Evolutionary conservation across 2,113 vertebrate species (phyloP).

Genomic region (Calyptommatus sinebrachiatus): DNA sequence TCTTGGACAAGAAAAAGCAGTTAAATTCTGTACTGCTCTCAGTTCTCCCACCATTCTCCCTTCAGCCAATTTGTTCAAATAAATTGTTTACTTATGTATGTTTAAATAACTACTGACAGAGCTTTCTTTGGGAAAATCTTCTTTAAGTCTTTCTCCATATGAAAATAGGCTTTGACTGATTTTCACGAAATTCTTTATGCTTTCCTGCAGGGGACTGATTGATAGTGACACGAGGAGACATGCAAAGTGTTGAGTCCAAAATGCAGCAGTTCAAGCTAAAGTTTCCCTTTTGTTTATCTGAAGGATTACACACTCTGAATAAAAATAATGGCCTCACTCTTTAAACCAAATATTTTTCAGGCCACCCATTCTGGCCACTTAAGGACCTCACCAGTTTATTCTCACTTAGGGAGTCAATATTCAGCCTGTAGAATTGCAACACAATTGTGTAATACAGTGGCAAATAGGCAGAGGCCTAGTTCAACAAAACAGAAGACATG

Average conservation of each 20-base stretch:
- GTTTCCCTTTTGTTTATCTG: slow-evolving; percentile 31
- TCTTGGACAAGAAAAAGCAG: slow-evolving; percentile 29
- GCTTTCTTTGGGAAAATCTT: slow-evolving; percentile 24
- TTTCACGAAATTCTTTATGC: slow-evolving; percentile 14
- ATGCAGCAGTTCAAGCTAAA: slow-evolving; percentile 16
- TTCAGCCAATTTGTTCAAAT: slow-evolving; percentile 33
- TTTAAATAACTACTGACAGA: slow-evolving; percentile 37
- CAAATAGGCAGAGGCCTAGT: neutral
- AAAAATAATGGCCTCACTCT: slow-evolving; percentile 23
- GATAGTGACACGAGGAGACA: slow-evolving; percentile 4
- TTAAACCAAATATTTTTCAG: slow-evolving; percentile 38
- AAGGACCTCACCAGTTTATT: slow-evolving; percentile 26
- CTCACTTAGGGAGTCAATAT: slow-evolving; percentile 24
- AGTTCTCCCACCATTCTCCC: too few relatives aligned
- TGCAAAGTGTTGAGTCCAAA: neutral
- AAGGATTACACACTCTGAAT: slow-evolving; percentile 30
- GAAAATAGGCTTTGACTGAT: slow-evolving; percentile 18
- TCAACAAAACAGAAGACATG: neutral
- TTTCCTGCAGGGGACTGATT: slow-evolving; percentile 16
- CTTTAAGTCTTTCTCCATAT: slow-evolving; percentile 22
- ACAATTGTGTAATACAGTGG: neutral
- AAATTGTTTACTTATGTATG: slow-evolving; percentile 35
- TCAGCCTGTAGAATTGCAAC: neutral
- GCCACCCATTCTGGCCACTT: slow-evolving; percentile 37
- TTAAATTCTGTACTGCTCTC: neutral